These are phyloP conservation scores for Drosophila novamexicana DNA, from an alignment of 1,140 invertebrate species.

Conservation along the genomic window DNA sequence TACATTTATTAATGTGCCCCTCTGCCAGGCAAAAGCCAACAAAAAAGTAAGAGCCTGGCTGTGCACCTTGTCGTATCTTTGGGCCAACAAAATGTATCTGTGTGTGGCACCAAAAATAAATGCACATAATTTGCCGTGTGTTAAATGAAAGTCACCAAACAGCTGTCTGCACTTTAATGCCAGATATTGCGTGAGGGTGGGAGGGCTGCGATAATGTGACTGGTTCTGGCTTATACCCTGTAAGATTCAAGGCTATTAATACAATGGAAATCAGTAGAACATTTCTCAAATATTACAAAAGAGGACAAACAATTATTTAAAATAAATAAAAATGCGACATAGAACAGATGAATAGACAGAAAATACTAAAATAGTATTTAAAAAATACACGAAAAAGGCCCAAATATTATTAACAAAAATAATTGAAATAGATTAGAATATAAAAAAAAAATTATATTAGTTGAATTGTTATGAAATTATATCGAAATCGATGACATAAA, in stretches of 20 bases:
- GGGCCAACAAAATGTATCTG: slow-evolving; percentile 26
- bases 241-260: background rate
- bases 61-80: slow-evolving; percentile 24
- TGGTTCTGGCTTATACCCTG: slow-evolving; percentile 17
- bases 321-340: no score
- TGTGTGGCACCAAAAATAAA: slow-evolving; percentile 33
- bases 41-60: slow-evolving; percentile 1
- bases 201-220: slow-evolving; percentile 3
- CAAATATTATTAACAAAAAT: no score
- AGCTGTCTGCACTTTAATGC: slow-evolving; percentile 61
- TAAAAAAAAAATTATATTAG: no score
- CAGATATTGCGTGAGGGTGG: slow-evolving; percentile 43
- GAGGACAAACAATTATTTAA: no score
- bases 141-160: slow-evolving; percentile 53
- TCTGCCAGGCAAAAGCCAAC: background rate
- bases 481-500: no score
- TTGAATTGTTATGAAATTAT: no score
- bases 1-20: slow-evolving; percentile 59
- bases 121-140: slow-evolving; percentile 51
- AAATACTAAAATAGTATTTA: no score
- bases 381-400: no score
- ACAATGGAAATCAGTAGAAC: no score
- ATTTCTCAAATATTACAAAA: no score
- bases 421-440: no score
- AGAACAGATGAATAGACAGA: no score